Evolutionary conservation across 2,888 invertebrate genomes (phyloP).

Genomic region (Rhopalosiphum nymphaeae): DNA sequence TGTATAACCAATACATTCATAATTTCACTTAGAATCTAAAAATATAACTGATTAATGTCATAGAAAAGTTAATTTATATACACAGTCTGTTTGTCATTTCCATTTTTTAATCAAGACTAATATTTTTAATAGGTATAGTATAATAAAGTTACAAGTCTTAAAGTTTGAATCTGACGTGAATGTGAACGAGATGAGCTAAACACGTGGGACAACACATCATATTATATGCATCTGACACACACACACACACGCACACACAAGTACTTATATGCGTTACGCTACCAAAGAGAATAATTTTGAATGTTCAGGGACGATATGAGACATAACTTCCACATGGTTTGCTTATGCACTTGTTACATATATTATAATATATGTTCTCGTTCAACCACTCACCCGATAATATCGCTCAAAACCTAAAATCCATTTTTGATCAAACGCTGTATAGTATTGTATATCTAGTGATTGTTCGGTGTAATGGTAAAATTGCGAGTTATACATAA

Average conservation of each 20-base stretch:
- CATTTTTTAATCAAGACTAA: too few relatives aligned
- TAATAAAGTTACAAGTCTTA: neutral
- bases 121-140: too few relatives aligned
- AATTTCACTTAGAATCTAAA: too few relatives aligned
- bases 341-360: neutral
- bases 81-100: too few relatives aligned
- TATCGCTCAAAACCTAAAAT: neutral
- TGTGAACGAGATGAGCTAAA: neutral
- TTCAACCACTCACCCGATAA: neutral
- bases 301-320: neutral
- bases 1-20: too few relatives aligned
- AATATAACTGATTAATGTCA: too few relatives aligned
- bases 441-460: neutral
- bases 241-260: neutral
- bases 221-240: neutral
- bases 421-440: neutral
- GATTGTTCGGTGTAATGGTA: neutral
- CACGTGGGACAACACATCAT: neutral
- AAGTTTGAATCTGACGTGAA: neutral
- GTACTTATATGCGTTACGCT: neutral
- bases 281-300: neutral
- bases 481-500: neutral
- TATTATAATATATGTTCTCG: neutral
- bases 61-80: too few relatives aligned
- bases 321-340: neutral